Conservation (phyloP, 2,797 vertebrate species). For the Semaprochilodus insignis region DNA sequence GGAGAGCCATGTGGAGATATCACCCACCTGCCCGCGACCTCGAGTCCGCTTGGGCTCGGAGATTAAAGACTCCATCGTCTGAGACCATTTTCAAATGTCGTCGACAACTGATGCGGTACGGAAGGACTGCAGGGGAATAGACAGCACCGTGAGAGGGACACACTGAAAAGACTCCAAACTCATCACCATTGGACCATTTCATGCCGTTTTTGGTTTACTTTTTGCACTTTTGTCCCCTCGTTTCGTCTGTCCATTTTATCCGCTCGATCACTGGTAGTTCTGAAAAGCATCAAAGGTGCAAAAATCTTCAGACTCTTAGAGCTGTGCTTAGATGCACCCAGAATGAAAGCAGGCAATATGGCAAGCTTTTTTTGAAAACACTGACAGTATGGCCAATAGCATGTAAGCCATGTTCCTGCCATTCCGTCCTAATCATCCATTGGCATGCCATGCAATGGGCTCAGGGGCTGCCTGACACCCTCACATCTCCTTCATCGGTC, state of each 20-base stretch:
- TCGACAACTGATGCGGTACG: slow-evolving; percentile 56
- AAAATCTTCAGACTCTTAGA: slow-evolving; percentile 58
- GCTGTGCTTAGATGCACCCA: slow-evolving; percentile 59
- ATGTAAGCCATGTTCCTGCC: slow-evolving; percentile 52
- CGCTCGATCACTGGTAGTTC: slow-evolving; percentile 61
- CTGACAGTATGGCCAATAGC: slow-evolving; percentile 25
- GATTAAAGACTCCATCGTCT: slow-evolving; percentile 97
- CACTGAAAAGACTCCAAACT: slow-evolving; percentile 62
- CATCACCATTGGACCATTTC: slow-evolving; percentile 61
- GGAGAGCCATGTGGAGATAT: slow-evolving; percentile 91
- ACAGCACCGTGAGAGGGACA: slow-evolving; percentile 49
- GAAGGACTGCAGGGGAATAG: slow-evolving; percentile 46
- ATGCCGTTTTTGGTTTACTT: slow-evolving; percentile 65
- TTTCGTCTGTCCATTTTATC: slow-evolving; percentile 69
- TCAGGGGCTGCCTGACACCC: slow-evolving; percentile 55
- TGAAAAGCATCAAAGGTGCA: slow-evolving; percentile 63
- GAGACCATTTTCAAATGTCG: slow-evolving; percentile 59
- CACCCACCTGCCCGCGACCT: slow-evolving; percentile 86
- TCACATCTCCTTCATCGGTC: slow-evolving; percentile 57
- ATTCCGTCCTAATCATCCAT: slow-evolving; percentile 68
- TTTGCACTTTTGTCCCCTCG: slow-evolving; percentile 76
- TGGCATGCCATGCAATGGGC: slow-evolving; percentile 54
- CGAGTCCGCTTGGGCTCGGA: slow-evolving; percentile 95
- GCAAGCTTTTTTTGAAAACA: neutral
- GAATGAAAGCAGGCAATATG: slow-evolving; percentile 24